phyloP scores from a whole-genome alignment of 2,797 vertebrate genomes.

The Glyptemys insculpta region DNA sequence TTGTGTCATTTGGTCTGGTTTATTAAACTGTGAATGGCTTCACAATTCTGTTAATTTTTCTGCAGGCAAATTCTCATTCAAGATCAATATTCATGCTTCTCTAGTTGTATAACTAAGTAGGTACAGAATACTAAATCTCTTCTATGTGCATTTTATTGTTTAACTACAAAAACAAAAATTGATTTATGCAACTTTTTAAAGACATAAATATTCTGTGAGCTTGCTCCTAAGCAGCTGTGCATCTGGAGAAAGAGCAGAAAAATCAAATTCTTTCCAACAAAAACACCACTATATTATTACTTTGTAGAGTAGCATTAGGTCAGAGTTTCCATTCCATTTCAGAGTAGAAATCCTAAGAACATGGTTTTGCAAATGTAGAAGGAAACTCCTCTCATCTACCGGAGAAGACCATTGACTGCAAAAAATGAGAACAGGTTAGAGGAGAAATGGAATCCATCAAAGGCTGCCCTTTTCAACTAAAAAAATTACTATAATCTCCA shows the following conservation, averaged over 20 bases:
- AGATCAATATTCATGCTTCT: conserved; percentile 31
- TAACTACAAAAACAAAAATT: conserved; percentile 13
- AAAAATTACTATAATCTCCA: not conserved
- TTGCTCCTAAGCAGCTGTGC: not conserved
- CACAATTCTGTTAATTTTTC: conserved; percentile 11
- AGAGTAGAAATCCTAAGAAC: not conserved
- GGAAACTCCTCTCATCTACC: not conserved
- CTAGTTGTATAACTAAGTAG: not conserved
- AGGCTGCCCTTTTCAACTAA: not conserved
- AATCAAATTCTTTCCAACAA: not conserved
- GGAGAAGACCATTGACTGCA: not conserved
- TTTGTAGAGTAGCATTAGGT: not conserved
- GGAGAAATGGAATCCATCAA: not conserved
- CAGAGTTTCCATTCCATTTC: not conserved
- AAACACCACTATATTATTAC: not conserved
- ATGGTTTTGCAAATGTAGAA: not conserved
- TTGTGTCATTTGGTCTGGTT: not conserved
- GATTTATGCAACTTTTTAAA: not conserved
- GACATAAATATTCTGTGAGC: conserved; percentile 6
- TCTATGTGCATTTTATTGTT: not conserved
- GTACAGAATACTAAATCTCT: not conserved
- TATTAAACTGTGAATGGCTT: conserved; percentile 16
- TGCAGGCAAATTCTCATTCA: conserved; percentile 11
- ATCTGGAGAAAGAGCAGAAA: not conserved
- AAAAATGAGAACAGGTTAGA: not conserved